Base-by-base conservation (phyloP, 2,888 invertebrate genomes). In the Agrochola circellaris region DNA sequence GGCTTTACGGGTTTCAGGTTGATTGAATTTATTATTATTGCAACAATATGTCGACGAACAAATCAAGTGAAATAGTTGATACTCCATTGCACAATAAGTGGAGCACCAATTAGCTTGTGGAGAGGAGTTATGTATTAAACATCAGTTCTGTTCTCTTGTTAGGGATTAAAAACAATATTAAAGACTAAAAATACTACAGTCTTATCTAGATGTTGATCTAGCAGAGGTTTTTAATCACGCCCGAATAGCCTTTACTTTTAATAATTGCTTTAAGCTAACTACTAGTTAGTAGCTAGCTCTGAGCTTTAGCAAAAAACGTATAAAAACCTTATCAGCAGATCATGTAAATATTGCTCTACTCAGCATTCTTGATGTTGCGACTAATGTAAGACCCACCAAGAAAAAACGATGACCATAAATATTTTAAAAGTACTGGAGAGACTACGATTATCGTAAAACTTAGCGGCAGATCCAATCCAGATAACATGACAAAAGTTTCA, bases 381-480 rank as follows among this genome's bases (percentile, higher is more conserved):
- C 87, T 84, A 81, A 87, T 69, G 79, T 85, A 85, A 89, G 84
- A 87, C 88, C 90, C 88, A 90, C 87, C 87, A 90, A 89, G 88
- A 84, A 83, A 89, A 90, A 90, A 90, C 90, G 89, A 91, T 93
- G 89, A 85, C 83, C 91, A 90, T 94, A 94, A 93, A 94, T 91
- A 92, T 89, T 88, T 88, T 86, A 90, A 89, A 89, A 91, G 91
- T 89, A 88, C 90, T 86, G 83, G 89, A 81, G 86, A 85, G 89
- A 87, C 90, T 89, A 90, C 93, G 92, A 95, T 95, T 94, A 95
- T 92, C 94, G 93, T 95, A 95, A 95, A 95, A 92, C 93, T 92
- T 91, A 93, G 92, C 91, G 89, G 92, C 90, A 91, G 95, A 95
- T 95, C 89, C 92, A 90, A 94, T 93, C 87, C 91, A 89, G 95